A percentile compares a stretch with the other conserved stretches of the same genome.
phyloP scores from a whole-genome alignment of 2,797 vertebrate genomes.

The Bryconaethiops microstoma region DNA sequence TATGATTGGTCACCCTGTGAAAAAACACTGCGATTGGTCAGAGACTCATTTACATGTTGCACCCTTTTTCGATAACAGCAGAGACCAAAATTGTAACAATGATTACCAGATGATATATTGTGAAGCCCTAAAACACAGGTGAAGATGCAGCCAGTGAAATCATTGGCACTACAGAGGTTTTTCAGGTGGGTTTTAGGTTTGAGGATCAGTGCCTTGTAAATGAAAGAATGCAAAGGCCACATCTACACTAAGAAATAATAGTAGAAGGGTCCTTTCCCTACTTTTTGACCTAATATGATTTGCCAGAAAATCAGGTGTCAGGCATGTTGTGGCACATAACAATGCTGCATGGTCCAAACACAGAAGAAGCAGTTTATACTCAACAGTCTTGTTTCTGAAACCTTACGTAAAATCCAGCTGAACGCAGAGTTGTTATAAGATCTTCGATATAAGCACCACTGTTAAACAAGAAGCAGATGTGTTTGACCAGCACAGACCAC shows the following conservation, averaged over 20 bases:
- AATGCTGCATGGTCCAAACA: not conserved
- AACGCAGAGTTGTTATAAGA: not conserved
- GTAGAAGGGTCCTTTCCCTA: not conserved
- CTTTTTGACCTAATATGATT: not conserved
- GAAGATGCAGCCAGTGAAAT: not conserved
- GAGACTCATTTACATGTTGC: too few species aligned
- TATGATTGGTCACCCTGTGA: too few species aligned
- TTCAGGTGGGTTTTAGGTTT: not conserved
- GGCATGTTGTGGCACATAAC: not conserved
- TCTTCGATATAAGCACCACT: not conserved
- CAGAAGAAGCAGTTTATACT: conserved; percentile 13
- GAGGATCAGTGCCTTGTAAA: not conserved
- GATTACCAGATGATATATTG: too few species aligned
- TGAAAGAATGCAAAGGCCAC: not conserved
- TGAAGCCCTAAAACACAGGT: not conserved
- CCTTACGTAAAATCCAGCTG: conserved; percentile 1
- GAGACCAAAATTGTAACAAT: too few species aligned
- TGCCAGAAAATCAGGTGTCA: not conserved
- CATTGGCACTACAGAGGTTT: not conserved
- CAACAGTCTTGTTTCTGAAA: conserved; percentile 27
- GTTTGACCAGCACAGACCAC: conserved; percentile 33
- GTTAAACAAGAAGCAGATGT: conserved; percentile 36
- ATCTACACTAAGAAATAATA: not conserved
- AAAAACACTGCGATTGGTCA: too few species aligned
- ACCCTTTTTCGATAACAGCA: too few species aligned